A percentile compares a stretch with the other conserved stretches of the same genome.
Evolutionary conservation across 1,140 invertebrate species (phyloP).

Genomic region (Leptinotarsa lineolata): DNA sequence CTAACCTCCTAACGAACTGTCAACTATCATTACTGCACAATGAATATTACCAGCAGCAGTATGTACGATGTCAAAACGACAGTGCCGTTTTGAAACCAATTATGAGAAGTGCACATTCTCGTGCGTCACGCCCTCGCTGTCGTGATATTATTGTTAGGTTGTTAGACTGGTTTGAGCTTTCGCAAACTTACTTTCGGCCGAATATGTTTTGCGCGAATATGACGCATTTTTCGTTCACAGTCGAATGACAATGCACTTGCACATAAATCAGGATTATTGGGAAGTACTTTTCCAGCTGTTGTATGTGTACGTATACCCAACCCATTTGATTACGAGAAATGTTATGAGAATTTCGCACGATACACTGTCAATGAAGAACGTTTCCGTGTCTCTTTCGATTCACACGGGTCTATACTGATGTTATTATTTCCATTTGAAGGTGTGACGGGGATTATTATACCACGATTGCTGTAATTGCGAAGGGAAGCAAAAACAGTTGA

Average conservation of each 20-base stretch:
- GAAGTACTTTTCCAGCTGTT: not conserved
- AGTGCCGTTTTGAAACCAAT: conserved; percentile 44
- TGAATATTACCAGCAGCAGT: conserved; percentile 6
- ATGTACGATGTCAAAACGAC: conserved; percentile 33
- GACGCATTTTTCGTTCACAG: not conserved
- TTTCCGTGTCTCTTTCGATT: no score
- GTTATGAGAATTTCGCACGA: not conserved
- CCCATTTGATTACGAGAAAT: conserved; percentile 6
- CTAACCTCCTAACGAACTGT: not conserved
- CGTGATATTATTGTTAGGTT: conserved; percentile 49
- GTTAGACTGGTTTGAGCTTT: conserved; percentile 37
- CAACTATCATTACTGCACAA: not conserved
- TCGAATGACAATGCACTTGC: conserved; percentile 1
- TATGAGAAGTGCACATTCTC: conserved; percentile 42
- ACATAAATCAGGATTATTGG: conserved; percentile 5
- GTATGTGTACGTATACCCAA: not conserved
- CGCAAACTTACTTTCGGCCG: conserved; percentile 42
- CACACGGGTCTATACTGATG: no score
- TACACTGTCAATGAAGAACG: not conserved
- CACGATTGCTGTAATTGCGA: no score
- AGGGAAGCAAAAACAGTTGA: no score
- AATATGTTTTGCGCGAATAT: conserved; percentile 20
- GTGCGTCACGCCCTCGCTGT: conserved; percentile 47
- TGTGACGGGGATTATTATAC: no score
- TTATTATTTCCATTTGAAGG: no score